Percentiles rank a stretch among this genome's conserved stretches.
These are phyloP conservation scores for Acronicta aceris DNA, from an alignment of 2,888 invertebrate species.

Conservation along the genomic window DNA sequence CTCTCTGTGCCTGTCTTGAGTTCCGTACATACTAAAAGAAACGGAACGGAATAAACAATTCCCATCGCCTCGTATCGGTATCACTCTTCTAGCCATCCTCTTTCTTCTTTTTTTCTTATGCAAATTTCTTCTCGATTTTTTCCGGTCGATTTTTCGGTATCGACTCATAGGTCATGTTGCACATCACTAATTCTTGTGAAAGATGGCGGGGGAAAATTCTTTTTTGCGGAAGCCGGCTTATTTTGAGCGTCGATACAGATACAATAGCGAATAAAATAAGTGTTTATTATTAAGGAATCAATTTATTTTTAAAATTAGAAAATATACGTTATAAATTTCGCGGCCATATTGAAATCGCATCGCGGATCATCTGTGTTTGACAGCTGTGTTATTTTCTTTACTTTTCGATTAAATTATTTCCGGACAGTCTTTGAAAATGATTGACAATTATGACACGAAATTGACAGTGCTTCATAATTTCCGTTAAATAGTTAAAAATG, in stretches of 20 bases:
- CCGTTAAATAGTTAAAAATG: constrained; percentile 41
- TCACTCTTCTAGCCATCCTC: constrained; percentile 68
- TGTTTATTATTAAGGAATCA: neutral
- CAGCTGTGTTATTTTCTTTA: constrained; percentile 17
- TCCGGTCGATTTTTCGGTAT: constrained; percentile 42
- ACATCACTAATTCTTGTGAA: constrained; percentile 46
- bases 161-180: constrained; percentile 52
- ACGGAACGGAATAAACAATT: constrained; percentile 83
- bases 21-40: constrained; percentile 76
- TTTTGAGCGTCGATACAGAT: constrained; percentile 4
- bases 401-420: constrained; percentile 15
- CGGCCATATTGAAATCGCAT: constrained; percentile 43
- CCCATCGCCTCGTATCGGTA: constrained; percentile 80
- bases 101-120: constrained; percentile 41
- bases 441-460: constrained; percentile 13
- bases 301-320: constrained; percentile 16
- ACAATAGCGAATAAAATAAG: neutral
- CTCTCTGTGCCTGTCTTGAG: constrained; percentile 79
- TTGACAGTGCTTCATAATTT: constrained; percentile 31
- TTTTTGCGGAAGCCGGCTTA: neutral
- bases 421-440: constrained; percentile 23
- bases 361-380: constrained; percentile 21
- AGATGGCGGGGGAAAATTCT: constrained; percentile 26
- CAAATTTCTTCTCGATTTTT: constrained; percentile 35
- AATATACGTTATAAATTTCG: constrained; percentile 24